Conservation (phyloP, 2,797 vertebrate genomes). For the Triplophysa bombifrons region DNA sequence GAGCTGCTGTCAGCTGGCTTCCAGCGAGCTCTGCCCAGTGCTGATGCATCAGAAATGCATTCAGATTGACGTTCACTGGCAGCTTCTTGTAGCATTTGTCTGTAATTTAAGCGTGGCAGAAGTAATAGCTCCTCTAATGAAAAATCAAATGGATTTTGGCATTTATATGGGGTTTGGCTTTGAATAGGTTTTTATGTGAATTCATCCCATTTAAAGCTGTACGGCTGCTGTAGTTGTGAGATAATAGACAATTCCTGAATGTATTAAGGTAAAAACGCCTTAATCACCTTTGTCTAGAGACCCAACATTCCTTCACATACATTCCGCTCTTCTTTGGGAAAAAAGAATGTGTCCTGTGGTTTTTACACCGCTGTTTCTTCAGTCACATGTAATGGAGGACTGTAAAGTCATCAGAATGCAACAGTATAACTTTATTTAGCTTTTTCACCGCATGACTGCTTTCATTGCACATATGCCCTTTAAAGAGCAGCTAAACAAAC, state of each 20-base stretch:
- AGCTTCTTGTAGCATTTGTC: not conserved
- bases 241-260: too few relatives aligned
- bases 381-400: not conserved
- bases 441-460: constrained; percentile 4
- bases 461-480: constrained; percentile 5
- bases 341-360: too few relatives aligned
- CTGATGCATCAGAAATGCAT: constrained; percentile 49
- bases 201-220: not conserved
- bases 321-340: too few relatives aligned
- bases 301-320: too few relatives aligned
- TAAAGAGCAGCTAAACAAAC: constrained; percentile 16
- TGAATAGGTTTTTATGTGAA: not conserved
- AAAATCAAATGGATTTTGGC: not conserved
- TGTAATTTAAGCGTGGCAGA: constrained; percentile 2
- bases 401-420: not conserved
- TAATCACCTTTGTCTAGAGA: too few relatives aligned
- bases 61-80: constrained; percentile 30
- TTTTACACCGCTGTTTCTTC: not conserved
- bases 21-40: constrained; percentile 25
- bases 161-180: not conserved
- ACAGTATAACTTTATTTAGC: not conserved
- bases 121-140: constrained; percentile 1
- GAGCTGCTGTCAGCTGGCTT: not conserved
- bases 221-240: not conserved
- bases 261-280: too few relatives aligned